Evolutionary conservation across 2,113 vertebrate species (phyloP).

Genomic region (Cynoglossus semilaevis): DNA sequence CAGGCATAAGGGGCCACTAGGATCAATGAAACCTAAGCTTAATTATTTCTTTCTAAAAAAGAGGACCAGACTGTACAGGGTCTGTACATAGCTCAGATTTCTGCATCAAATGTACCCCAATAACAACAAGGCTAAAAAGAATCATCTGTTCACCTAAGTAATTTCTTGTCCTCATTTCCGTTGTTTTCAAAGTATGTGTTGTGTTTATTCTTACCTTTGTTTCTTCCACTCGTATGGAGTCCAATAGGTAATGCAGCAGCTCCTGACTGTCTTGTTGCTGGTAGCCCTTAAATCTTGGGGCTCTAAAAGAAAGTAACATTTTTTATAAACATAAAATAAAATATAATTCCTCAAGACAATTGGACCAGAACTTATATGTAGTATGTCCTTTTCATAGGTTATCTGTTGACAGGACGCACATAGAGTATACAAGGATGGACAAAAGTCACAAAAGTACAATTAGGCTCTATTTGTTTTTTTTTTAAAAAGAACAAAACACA

Average conservation of each 20-base stretch:
- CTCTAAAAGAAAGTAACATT: slow-evolving; percentile 71
- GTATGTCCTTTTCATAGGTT: no score
- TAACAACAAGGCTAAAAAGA: no score
- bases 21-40: no score
- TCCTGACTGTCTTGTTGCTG: slow-evolving; percentile 99
- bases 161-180: no score
- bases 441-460: neutral
- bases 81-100: no score
- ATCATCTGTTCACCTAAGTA: no score
- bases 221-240: slow-evolving; percentile 94
- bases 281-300: slow-evolving; percentile 95
- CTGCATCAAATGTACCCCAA: no score
- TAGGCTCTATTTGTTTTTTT: neutral
- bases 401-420: no score
- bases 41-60: no score
- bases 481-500: neutral
- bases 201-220: slow-evolving; percentile 82
- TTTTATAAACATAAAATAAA: slow-evolving; percentile 10
- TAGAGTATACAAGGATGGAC: no score
- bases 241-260: slow-evolving; percentile 92
- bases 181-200: neutral
- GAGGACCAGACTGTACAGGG: no score
- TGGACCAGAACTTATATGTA: neutral
- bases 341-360: slow-evolving; percentile 12
- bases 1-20: slow-evolving; percentile 9